A percentile compares a stretch with the other conserved stretches of the same genome.
Conservation (phyloP, 2,797 vertebrate genomes). For the Oreonectes daqikongensis region DNA sequence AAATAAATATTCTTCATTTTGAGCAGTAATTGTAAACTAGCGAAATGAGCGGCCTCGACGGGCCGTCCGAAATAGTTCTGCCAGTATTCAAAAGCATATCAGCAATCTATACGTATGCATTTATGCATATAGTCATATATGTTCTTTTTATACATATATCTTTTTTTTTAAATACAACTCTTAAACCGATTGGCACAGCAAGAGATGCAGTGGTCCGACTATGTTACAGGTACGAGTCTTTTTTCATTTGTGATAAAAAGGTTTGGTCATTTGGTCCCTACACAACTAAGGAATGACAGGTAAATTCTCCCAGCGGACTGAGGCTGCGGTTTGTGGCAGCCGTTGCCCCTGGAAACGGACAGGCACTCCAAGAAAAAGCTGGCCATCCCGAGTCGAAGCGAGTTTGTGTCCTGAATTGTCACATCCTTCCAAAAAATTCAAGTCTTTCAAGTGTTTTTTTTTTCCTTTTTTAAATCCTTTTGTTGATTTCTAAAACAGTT, state of each 20-base stretch:
- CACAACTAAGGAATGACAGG: slow-evolving; percentile 99
- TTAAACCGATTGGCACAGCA: slow-evolving; percentile 89
- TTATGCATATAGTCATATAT: slow-evolving; percentile 80
- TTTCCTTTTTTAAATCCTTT: slow-evolving; percentile 60
- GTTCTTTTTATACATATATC: slow-evolving; percentile 79
- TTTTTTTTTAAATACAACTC: slow-evolving; percentile 84
- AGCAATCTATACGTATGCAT: slow-evolving; percentile 84
- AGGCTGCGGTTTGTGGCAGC: slow-evolving; percentile 86
- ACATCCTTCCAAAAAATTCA: slow-evolving; percentile 77
- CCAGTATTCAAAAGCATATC: slow-evolving; percentile 94
- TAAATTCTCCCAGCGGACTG: slow-evolving; percentile 89
- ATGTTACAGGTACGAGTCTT: slow-evolving; percentile 97
- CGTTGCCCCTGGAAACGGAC: slow-evolving; percentile 88
- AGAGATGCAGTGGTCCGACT: slow-evolving; percentile 90
- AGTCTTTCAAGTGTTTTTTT: slow-evolving; percentile 64
- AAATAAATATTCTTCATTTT: slow-evolving; percentile 70
- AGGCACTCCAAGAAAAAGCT: slow-evolving; percentile 92
- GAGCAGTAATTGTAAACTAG: slow-evolving; percentile 82
- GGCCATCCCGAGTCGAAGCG: slow-evolving; percentile 80
- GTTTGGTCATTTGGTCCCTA: slow-evolving; percentile 99
- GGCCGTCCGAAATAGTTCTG: slow-evolving; percentile 90
- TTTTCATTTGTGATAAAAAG: slow-evolving; percentile 88
- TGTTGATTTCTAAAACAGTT: slow-evolving; percentile 63
- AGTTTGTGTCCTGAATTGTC: slow-evolving; percentile 83
- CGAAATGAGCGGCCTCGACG: slow-evolving; percentile 76